Evolutionary conservation across 2,797 vertebrate genomes (phyloP).

Genomic region (Psittacula echo): DNA sequence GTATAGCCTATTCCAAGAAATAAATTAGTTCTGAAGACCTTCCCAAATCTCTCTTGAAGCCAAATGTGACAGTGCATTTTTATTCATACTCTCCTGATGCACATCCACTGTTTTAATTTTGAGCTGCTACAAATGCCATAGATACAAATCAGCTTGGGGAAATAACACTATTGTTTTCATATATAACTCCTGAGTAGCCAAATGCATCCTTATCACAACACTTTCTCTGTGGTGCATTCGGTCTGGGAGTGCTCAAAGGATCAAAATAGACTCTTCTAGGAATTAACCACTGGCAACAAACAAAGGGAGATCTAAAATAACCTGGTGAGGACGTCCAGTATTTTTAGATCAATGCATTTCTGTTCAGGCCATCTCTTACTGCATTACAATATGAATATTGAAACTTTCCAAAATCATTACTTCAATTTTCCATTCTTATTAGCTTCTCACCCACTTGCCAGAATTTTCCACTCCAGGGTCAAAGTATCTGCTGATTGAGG

Average conservation of each 20-base stretch:
- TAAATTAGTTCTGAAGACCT: constrained; percentile 26
- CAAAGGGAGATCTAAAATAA: constrained; percentile 57
- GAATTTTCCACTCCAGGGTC: constrained; percentile 28
- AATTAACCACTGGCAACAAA: constrained; percentile 42
- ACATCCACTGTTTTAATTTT: constrained; percentile 1
- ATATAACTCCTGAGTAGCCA: background rate
- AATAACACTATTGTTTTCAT: background rate
- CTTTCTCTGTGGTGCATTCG: constrained; percentile 21
- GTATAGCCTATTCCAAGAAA: constrained; percentile 14
- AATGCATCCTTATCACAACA: constrained; percentile 13
- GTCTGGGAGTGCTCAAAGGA: constrained; percentile 25
- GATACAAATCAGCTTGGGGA: constrained; percentile 3
- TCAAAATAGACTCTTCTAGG: constrained; percentile 60
- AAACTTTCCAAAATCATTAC: background rate
- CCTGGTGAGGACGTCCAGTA: background rate
- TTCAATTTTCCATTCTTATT: constrained; percentile 10
- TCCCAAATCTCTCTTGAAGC: constrained; percentile 18
- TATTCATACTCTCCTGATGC: background rate
- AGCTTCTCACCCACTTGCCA: background rate
- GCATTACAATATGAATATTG: background rate
- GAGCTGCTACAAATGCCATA: background rate
- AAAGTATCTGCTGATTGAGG: background rate
- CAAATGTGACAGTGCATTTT: constrained; percentile 16
- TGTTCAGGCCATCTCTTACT: constrained; percentile 5
- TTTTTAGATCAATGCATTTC: constrained; percentile 53